A percentile compares a stretch with the other conserved stretches of the same genome.
Evolutionary conservation across 2,888 invertebrate species (phyloP).

Genomic region (Drosophila kokeensis): DNA sequence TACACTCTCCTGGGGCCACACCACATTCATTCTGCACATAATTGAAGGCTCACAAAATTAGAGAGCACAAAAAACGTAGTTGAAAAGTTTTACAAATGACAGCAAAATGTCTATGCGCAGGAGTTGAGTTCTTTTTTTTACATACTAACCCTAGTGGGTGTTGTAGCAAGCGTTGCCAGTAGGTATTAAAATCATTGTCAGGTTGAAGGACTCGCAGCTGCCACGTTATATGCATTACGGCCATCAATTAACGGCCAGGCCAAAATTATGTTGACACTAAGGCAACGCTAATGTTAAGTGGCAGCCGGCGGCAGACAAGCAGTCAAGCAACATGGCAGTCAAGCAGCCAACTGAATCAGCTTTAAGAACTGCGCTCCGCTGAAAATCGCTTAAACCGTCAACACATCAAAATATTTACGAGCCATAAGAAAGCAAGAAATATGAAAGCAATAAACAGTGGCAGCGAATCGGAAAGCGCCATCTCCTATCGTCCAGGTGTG

Average conservation of each 20-base stretch:
- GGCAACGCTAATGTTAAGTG: slow-evolving; percentile 54
- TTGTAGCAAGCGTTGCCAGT: slow-evolving; percentile 43
- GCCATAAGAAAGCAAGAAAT: slow-evolving; percentile 66
- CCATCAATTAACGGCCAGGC: slow-evolving; percentile 69
- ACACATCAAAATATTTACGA: slow-evolving; percentile 74
- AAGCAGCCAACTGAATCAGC: slow-evolving; percentile 14
- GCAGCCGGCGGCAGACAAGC: slow-evolving; percentile 16
- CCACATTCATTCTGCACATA: slow-evolving; percentile 54
- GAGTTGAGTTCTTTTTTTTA: slow-evolving; percentile 48
- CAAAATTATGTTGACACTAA: slow-evolving; percentile 72
- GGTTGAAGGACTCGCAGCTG: slow-evolving; percentile 27
- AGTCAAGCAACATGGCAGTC: background rate
- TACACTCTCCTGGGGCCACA: slow-evolving; percentile 10
- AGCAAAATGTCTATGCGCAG: slow-evolving; percentile 56
- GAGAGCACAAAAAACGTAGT: slow-evolving; percentile 24
- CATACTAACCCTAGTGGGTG: too few species aligned
- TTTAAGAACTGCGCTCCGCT: slow-evolving; percentile 21
- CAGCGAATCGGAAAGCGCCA: background rate
- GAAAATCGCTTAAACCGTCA: slow-evolving; percentile 46
- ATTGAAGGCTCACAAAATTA: slow-evolving; percentile 54
- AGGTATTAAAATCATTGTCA: slow-evolving; percentile 75
- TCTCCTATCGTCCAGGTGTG: slow-evolving; percentile 51
- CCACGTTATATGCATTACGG: slow-evolving; percentile 60
- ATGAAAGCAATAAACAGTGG: slow-evolving; percentile 71
- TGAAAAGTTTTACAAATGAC: slow-evolving; percentile 68